Percentiles rank a stretch among this genome's conserved stretches.
Conservation (phyloP, 2,113 vertebrate genomes). For the Grus americana region DNA sequence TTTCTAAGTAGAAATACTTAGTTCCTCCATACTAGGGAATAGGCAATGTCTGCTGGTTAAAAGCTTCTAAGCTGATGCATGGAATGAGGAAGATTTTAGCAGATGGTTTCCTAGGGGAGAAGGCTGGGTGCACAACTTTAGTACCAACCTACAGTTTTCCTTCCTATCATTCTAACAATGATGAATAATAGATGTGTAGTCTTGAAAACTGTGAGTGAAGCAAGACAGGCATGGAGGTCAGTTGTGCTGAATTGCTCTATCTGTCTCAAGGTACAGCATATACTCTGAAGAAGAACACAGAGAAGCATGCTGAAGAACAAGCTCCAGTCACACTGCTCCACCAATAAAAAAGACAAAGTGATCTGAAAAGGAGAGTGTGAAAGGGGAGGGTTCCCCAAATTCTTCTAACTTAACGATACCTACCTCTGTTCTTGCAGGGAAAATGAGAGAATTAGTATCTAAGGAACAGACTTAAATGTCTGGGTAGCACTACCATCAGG, state of each 20-base stretch:
- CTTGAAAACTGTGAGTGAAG: neutral
- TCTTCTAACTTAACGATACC: neutral
- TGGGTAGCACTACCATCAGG: neutral
- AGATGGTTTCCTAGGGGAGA: neutral
- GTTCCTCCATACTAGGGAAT: neutral
- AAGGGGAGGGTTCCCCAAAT: neutral
- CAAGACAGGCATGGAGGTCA: neutral
- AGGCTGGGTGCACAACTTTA: neutral
- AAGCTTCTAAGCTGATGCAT: neutral
- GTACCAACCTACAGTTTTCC: neutral
- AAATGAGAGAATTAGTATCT: neutral
- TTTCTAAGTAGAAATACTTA: neutral
- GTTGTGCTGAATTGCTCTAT: neutral
- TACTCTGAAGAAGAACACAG: neutral
- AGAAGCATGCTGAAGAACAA: neutral
- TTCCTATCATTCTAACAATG: neutral
- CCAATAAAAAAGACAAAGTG: neutral
- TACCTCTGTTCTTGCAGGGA: neutral
- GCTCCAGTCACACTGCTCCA: neutral
- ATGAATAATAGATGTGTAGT: neutral
- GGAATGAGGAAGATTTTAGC: neutral
- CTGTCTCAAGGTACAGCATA: neutral
- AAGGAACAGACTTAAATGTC: neutral
- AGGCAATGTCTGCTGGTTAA: neutral
- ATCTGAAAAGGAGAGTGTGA: neutral